phyloP scores from a whole-genome alignment of 2,888 invertebrate genomes.

The Ypsolopha scabrella region DNA sequence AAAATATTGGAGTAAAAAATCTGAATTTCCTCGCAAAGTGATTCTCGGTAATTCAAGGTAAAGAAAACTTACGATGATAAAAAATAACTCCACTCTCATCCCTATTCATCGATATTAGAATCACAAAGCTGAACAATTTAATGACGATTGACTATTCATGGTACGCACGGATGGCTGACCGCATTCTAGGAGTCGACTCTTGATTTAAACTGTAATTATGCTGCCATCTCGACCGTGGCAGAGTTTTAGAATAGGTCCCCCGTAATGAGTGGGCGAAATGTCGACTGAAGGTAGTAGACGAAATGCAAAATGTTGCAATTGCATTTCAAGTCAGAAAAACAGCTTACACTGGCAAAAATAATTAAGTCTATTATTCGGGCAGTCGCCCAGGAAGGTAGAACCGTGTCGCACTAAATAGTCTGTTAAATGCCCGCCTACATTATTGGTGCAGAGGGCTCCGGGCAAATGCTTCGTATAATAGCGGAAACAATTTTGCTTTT shows the following conservation, averaged over 20 bases:
- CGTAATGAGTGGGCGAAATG: constrained; percentile 43
- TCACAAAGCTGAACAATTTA: constrained; percentile 67
- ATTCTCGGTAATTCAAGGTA: too few species aligned
- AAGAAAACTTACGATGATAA: neutral
- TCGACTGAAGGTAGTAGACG: constrained; percentile 15
- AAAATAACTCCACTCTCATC: neutral
- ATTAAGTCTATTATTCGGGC: constrained; percentile 64
- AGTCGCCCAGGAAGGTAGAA: constrained; percentile 45
- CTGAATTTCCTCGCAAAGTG: too few species aligned
- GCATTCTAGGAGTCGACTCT: constrained; percentile 43
- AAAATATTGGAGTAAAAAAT: too few species aligned
- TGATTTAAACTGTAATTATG: constrained; percentile 68
- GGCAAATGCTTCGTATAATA: constrained; percentile 31
- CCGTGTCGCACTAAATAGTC: constrained; percentile 63
- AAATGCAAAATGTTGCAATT: constrained; percentile 65
- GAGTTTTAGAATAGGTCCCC: constrained; percentile 34
- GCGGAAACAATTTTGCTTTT: constrained; percentile 59
- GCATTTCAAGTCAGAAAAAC: constrained; percentile 64
- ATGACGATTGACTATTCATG: constrained; percentile 69
- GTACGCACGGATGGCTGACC: constrained; percentile 63
- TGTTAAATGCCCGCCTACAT: constrained; percentile 65
- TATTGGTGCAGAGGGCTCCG: constrained; percentile 39
- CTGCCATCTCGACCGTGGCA: constrained; percentile 59
- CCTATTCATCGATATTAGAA: constrained; percentile 34
- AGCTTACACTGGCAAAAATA: constrained; percentile 68